Evolutionary conservation across 1,140 invertebrate genomes (phyloP), one percentile per base, ranked within the genome.

Genomic region (Euura saliciscinereae): DNA sequence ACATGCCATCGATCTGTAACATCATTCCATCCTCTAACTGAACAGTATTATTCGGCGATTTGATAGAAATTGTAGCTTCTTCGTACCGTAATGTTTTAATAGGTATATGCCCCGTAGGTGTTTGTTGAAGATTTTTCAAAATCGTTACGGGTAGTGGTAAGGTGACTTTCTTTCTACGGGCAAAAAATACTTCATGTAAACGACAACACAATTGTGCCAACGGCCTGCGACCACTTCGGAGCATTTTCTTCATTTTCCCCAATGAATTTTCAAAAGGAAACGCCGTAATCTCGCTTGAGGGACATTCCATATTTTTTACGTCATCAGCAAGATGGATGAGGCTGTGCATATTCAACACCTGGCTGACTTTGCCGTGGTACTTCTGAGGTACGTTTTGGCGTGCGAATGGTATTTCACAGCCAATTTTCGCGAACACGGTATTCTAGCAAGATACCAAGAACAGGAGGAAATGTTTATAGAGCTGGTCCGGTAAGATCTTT

Each of bases 381-480:
- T 44, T 42, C 68, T 28, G 28, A 67, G 68, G 1, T 42, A 72
- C 0, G 1, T 0, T 28, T 72, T 10, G 13, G 71, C 66, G 8
- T 45, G 8, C 4, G 2, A 0, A 0, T 44, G 11, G 43, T 71
- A 44, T 8, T 43, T 66, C 43, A 44, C 5, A 8, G 44, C 44
- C 10, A 66, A 72, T 6, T 72, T n/a, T 1, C 7, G n/a, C 68
- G 68, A 45, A 45, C 73, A 74, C 11, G 77, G 71, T 45, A 79
- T 75, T 10, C 72, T 43, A 11, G n/a, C 73, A 64, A 3, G 70
- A 69, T 43, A 74, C 51, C 73, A 73, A 71, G 6, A 77, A 44
- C 8, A 73, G 66, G 13, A 78, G 65, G 71, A 76, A 79, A 59
- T 78, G 75, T 65, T 66, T 13, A 67, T 74, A 75, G 11, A 66